phyloP scores from a whole-genome alignment of 2,888 invertebrate species.

The Leptarthrus brevirostris region DNA sequence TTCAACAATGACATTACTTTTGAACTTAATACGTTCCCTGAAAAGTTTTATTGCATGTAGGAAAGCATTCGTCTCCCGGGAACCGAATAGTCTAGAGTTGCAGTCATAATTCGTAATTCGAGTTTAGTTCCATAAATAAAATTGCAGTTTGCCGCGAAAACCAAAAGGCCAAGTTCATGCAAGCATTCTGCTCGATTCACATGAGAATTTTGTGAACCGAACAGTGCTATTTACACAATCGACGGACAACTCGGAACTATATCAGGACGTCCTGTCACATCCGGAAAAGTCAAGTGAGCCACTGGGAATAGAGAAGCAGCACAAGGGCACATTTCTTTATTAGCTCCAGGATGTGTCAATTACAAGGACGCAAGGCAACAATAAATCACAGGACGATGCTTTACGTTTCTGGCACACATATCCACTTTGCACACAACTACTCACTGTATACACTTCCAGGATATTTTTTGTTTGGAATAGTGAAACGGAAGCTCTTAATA shows the following conservation, averaged over 20 bases:
- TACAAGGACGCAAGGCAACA: constrained; percentile 38
- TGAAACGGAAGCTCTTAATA: constrained; percentile 36
- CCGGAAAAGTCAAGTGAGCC: constrained; percentile 37
- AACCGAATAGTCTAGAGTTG: too few relatives aligned
- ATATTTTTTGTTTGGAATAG: background rate
- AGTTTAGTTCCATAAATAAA: too few relatives aligned
- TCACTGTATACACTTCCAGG: background rate
- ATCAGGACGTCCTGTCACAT: constrained; percentile 29
- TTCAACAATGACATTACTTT: too few relatives aligned
- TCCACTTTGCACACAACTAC: constrained; percentile 12
- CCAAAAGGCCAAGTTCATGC: too few relatives aligned
- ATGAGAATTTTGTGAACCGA: background rate
- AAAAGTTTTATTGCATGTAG: too few relatives aligned
- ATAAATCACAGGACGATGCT: constrained; percentile 34
- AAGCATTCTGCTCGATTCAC: background rate
- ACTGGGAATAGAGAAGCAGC: constrained; percentile 21
- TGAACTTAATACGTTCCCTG: too few relatives aligned
- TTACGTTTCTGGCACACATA: constrained; percentile 12
- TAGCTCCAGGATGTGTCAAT: constrained; percentile 42
- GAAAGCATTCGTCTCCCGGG: too few relatives aligned
- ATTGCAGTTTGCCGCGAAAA: too few relatives aligned
- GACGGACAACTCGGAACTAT: constrained; percentile 11
- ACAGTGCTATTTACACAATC: constrained; percentile 27
- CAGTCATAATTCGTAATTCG: too few relatives aligned
- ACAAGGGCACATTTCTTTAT: constrained; percentile 43